Evolutionary conservation across 1,140 invertebrate genomes (phyloP), one percentile per base, ranked within the genome.

Genomic region (Atta texana): DNA sequence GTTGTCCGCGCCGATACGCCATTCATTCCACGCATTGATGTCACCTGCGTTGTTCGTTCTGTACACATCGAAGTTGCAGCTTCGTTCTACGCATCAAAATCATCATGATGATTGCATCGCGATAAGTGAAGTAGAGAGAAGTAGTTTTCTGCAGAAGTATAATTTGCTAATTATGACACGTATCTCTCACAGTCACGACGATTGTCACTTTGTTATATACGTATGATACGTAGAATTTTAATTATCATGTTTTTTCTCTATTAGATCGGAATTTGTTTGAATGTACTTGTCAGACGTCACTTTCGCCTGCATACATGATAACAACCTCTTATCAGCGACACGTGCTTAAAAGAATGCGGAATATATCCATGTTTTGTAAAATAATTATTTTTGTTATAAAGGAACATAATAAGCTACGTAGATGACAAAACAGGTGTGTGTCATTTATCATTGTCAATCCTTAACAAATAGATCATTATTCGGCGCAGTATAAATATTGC

Each of bases 401-500:
- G 3, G 3, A n/a, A 28, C 10, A 53, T 21, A 21, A 12, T n/a
- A 8, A 7, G 14, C 1, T 53, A 16, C 10, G 6, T 24, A 72
- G 66, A 1, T 86, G 77, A 7, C 18, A 16, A 69, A 66, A 57
- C 85, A 89, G 81, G 2, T 61, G 63, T n/a, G 31, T 24, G 10
- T 10, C 21, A 82, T 90, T 88, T 63, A 71, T 85, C 28, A 72
- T 44, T 82, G 51, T 91, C 61, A 68, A 63, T 81, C 14, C 18
- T 49, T 80, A 53, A 51, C 8, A 55, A 66, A 61, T 84, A 53
- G 63, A 61, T 49, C 49, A 6, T n/a, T 16, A 66, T 72, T 86
- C 10, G 12, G n/a, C 6, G 1, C 12, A 0, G 49, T 86, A 88
- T 91, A 91, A 88, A 91, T 89, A 53, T 66, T n/a, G 51, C 21